Percentiles rank a stretch among this genome's conserved stretches.
Evolutionary conservation across 2,797 vertebrate species (phyloP).

Genomic region (Phataginus tetradactyla): DNA sequence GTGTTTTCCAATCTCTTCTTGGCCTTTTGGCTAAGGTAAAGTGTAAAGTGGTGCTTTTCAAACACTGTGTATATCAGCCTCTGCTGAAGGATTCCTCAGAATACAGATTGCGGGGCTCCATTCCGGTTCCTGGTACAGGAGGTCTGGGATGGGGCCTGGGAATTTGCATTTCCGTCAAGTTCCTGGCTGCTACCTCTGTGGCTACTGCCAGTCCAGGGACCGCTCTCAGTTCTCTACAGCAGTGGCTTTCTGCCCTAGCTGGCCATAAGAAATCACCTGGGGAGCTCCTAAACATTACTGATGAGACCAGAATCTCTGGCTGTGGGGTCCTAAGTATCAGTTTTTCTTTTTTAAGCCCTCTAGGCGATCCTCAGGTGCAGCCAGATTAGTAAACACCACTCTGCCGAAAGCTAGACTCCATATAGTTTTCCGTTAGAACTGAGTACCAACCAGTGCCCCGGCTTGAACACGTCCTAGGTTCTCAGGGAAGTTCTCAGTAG

Average conservation of each 20-base stretch:
- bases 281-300: neutral
- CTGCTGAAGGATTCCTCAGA: slow-evolving; percentile 15
- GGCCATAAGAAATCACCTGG: neutral
- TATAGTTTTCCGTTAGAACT: neutral
- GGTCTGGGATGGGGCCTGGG: neutral
- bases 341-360: neutral
- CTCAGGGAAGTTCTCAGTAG: neutral
- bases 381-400: neutral
- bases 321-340: neutral
- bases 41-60: slow-evolving; percentile 7
- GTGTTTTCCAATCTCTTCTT: neutral
- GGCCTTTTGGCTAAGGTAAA: neutral
- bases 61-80: neutral
- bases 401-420: neutral
- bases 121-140: neutral
- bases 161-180: slow-evolving; percentile 5
- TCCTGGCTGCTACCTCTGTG: neutral
- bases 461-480: neutral
- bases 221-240: neutral
- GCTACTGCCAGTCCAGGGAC: neutral
- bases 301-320: neutral
- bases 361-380: neutral
- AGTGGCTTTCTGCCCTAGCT: neutral
- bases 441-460: neutral
- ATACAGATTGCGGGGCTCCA: neutral